Evolutionary conservation across 2,113 vertebrate genomes (phyloP).

Genomic region (Oxyruncus cristatus): DNA sequence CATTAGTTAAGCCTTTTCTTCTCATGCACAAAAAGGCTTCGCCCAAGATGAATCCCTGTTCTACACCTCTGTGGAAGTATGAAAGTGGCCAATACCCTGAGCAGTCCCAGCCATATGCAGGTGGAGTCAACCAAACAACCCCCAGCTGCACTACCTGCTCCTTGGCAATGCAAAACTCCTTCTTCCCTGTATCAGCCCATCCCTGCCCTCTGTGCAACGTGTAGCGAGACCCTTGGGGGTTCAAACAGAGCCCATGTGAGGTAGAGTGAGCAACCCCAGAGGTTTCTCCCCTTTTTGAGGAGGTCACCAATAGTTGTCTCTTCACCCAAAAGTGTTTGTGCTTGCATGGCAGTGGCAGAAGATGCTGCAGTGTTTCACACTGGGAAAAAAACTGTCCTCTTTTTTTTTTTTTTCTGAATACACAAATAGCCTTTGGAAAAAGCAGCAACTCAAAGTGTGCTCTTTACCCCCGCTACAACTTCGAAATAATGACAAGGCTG

Average conservation of each 20-base stretch:
- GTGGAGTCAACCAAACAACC: background rate
- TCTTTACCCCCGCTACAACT: background rate
- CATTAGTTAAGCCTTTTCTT: background rate
- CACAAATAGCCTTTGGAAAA: background rate
- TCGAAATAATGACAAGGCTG: background rate
- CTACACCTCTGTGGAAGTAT: background rate
- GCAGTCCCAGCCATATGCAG: background rate
- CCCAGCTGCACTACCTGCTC: background rate
- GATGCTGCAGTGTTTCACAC: background rate
- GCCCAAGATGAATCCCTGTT: background rate
- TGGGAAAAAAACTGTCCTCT: background rate
- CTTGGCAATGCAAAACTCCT: background rate
- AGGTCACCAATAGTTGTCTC: background rate
- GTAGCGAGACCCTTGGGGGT: background rate
- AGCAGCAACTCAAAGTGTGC: background rate
- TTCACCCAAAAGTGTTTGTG: background rate
- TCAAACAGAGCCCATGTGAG: fast-evolving
- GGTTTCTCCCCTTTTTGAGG: background rate
- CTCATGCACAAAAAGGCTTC: background rate
- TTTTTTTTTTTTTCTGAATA: background rate
- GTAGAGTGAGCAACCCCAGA: fast-evolving
- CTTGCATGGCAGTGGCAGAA: background rate
- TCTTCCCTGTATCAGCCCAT: background rate
- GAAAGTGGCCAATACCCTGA: background rate
- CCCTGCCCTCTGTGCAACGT: background rate